Base-by-base conservation (phyloP, 2,797 vertebrate genomes). In the Oreochromis grahami region DNA sequence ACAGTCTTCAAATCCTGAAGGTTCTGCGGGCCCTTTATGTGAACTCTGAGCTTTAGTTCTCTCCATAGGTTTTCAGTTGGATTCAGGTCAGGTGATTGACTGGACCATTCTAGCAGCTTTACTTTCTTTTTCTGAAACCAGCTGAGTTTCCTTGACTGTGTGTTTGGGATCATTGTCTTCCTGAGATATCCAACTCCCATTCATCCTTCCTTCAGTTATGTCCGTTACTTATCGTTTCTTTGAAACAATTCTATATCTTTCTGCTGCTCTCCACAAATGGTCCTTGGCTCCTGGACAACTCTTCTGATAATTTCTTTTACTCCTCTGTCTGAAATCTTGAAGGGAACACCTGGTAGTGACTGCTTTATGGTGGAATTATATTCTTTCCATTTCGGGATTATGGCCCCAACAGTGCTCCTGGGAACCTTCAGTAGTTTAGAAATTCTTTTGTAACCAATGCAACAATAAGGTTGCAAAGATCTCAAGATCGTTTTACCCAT, bases 131-230 rank as follows among this genome's bases (percentile, higher is more conserved):
- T n/a, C 9, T 60, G 17, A 60, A 60, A 60, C 32, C 56, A 60
- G 32, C 6, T 60, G 32, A 60, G 32, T 7, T 36, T 60, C 32
- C 56, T 36, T 12, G 32, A 19, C 56, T 36, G 58, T 60, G 32
- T n/a, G 3, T 63, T 63, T 36, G 32, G 17, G 58, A 63, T 36
- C 58, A 60, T 9, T 36, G 32, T 36, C 58, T 36, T 63, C 53
- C 53, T 1, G 24, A 26, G 24, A 55, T 55, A 2, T 26, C 0
- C 2, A 55, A 2, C 53, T 26, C 0, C 53, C 24, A 14, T 55
- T 55, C 24, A 14, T 55, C 26, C 53, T 55, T 55, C 29, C 56
- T 60, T 60, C 56, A 36, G 32, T 12, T 60, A 60, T 60, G 32
- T 19, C 29, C 9, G 9, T 60, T 60, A 29, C 17, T 11, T 11